Percentiles rank a stretch among this genome's conserved stretches.
Conservation (phyloP, 2,797 vertebrate genomes). For the Pristis pectinata region DNA sequence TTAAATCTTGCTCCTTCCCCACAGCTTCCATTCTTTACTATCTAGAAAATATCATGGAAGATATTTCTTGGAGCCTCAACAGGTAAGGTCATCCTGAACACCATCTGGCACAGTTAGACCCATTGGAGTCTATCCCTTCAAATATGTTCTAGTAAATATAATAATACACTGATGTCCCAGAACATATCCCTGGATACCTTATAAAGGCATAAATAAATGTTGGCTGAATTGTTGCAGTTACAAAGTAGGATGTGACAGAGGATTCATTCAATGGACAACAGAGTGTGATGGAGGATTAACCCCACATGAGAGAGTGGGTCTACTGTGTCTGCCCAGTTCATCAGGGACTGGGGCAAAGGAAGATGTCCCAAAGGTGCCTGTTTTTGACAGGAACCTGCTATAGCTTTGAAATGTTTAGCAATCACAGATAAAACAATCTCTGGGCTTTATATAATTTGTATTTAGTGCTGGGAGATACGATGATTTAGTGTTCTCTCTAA, state of each 20-base stretch:
- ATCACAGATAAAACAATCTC: background rate
- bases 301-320: background rate
- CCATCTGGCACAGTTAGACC: background rate
- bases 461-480: background rate
- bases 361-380: no score
- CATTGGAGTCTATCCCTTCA: background rate
- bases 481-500: conserved; percentile 2
- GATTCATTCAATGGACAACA: background rate
- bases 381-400: background rate
- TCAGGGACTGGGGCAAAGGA: background rate
- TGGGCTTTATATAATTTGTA: conserved; percentile 11
- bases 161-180: background rate
- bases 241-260: background rate
- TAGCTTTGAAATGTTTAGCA: background rate
- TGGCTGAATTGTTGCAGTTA: background rate
- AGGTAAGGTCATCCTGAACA: background rate
- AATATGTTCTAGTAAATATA: background rate
- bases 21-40: background rate
- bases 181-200: background rate
- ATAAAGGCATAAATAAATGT: background rate
- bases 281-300: background rate
- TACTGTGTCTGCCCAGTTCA: background rate
- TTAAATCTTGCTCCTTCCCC: background rate
- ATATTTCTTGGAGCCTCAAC: background rate
- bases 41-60: background rate